These are phyloP conservation scores for Aratinga solstitialis DNA, from an alignment of 2,797 vertebrate genomes.

Conservation along the genomic window DNA sequence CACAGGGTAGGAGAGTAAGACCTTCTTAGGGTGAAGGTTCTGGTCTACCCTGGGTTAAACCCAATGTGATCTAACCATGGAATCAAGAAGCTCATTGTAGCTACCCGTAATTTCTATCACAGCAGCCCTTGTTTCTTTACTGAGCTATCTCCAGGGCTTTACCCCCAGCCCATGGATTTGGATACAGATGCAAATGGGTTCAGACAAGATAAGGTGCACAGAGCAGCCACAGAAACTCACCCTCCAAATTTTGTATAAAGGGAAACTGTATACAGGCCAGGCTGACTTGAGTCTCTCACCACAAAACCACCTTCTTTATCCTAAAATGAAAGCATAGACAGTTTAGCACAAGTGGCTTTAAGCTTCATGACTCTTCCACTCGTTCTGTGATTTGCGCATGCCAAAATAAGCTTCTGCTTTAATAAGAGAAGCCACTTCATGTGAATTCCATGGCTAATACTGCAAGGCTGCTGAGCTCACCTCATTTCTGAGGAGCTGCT, in stretches of 20 bases:
- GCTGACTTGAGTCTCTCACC: conserved; percentile 90
- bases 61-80: background rate
- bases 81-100: background rate
- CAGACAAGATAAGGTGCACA: background rate
- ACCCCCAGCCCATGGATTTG: background rate
- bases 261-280: conserved; percentile 88
- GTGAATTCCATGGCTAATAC: background rate
- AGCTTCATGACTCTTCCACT: background rate
- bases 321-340: conserved; percentile 76
- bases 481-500: conserved; percentile 89
- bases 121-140: background rate
- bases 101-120: background rate
- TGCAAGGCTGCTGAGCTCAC: conserved; percentile 69
- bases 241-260: conserved; percentile 87
- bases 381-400: background rate
- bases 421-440: background rate
- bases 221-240: conserved; percentile 73
- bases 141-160: background rate
- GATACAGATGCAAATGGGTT: background rate
- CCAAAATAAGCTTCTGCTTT: background rate
- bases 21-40: background rate
- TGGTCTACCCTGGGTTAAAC: background rate
- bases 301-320: conserved; percentile 95
- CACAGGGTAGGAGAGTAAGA: background rate
- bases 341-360: background rate